Percentiles rank a stretch among this genome's conserved stretches.
Evolutionary conservation across 2,888 invertebrate species (phyloP).

Genomic region (Parnassius apollo): DNA sequence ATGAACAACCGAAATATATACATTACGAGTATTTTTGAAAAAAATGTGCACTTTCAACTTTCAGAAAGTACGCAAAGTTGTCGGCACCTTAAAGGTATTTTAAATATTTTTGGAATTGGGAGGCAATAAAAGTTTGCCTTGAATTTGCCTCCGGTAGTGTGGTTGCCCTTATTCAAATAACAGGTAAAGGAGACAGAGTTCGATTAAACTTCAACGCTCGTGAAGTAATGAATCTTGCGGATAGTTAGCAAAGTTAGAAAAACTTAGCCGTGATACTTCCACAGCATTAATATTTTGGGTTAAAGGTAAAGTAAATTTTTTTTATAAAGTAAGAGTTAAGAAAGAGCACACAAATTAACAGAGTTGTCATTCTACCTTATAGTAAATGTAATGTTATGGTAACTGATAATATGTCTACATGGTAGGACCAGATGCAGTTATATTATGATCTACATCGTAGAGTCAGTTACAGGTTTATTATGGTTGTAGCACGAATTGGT

Average conservation of each 20-base stretch:
- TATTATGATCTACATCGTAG: too few species aligned
- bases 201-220: conserved; percentile 66
- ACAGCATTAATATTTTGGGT: background rate
- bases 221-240: conserved; percentile 47
- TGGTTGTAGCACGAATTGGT: too few species aligned
- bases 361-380: too few species aligned
- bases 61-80: conserved; percentile 19
- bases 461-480: too few species aligned
- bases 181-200: conserved; percentile 59
- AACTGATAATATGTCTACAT: too few species aligned
- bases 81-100: conserved; percentile 21
- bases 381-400: too few species aligned
- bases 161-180: conserved; percentile 59
- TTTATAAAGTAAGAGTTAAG: too few species aligned
- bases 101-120: conserved; percentile 47
- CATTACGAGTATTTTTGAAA: background rate
- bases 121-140: conserved; percentile 59
- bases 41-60: background rate
- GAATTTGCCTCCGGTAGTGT: conserved; percentile 44
- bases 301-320: background rate
- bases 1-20: too few species aligned
- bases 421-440: too few species aligned
- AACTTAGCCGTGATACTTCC: conserved; percentile 5
- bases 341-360: too few species aligned
- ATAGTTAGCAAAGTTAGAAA: conserved; percentile 37